These are phyloP conservation scores for Eutrigla gurnardus DNA, from an alignment of 2,797 vertebrate species.

Conservation along the genomic window DNA sequence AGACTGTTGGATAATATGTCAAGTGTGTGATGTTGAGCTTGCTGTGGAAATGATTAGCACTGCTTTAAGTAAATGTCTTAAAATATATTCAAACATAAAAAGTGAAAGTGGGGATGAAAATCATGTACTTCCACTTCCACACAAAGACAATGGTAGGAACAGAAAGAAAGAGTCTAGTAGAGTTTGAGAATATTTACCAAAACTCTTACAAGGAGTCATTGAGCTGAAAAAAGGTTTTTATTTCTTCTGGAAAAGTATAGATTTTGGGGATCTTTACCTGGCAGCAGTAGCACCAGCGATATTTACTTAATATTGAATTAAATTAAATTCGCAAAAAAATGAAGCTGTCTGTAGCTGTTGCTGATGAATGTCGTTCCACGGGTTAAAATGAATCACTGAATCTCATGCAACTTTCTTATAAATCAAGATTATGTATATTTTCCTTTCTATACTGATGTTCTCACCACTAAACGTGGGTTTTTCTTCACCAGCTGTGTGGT, in stretches of 20 bases:
- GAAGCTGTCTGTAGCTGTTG: not conserved
- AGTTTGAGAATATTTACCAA: not conserved
- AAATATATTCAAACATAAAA: not conserved
- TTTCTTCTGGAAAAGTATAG: not conserved
- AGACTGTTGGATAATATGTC: not conserved
- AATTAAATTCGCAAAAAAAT: not conserved
- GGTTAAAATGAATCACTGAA: not conserved
- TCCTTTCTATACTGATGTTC: not conserved
- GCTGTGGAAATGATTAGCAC: not conserved
- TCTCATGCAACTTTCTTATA: not conserved
- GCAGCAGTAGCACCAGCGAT: not conserved
- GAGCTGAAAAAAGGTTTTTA: not conserved
- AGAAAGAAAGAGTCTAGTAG: not conserved
- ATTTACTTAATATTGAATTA: not conserved
- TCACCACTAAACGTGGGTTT: not conserved
- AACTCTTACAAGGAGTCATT: not conserved
- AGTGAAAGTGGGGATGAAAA: not conserved
- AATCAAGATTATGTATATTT: not conserved
- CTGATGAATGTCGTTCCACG: not conserved
- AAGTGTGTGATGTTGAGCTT: not conserved
- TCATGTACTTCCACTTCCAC: not conserved
- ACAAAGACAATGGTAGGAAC: not conserved
- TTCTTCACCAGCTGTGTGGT: slow-evolving; percentile 90
- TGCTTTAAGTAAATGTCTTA: not conserved
- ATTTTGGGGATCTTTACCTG: not conserved